phyloP scores from a whole-genome alignment of 2,797 vertebrate species.

The Aeoliscus strigatus region DNA sequence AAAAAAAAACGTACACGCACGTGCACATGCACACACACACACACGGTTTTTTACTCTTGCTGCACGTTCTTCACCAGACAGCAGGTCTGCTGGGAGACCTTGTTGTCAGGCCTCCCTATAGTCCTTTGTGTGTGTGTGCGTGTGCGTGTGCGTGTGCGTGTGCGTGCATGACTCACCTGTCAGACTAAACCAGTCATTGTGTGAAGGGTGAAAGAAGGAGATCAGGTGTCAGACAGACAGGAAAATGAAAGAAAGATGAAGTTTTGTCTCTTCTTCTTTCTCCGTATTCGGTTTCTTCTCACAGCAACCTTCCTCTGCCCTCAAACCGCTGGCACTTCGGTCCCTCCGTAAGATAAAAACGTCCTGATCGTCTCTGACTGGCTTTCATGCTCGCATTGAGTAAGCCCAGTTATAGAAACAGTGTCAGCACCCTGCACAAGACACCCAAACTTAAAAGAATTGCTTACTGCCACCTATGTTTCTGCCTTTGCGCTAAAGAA shows the following conservation, averaged over 20 bases:
- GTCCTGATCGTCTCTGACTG: neutral
- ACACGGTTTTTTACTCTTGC: constrained; percentile 21
- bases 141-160: constrained; percentile 17
- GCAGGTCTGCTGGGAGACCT: constrained; percentile 48
- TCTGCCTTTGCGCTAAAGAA: too few species aligned
- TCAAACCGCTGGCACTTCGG: constrained; percentile 22
- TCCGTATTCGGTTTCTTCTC: constrained; percentile 23
- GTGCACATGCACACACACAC: constrained; percentile 11
- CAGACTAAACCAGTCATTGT: constrained; percentile 44
- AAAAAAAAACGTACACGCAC: constrained; percentile 39
- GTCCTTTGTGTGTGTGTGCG: constrained; percentile 3
- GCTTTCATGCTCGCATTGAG: too few species aligned
- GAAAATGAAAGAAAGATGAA: constrained; percentile 19
- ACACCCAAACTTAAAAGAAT: too few species aligned
- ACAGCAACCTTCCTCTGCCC: constrained; percentile 14
- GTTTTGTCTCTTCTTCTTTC: constrained; percentile 35
- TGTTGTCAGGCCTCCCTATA: constrained; percentile 26
- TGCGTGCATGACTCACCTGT: constrained; percentile 41
- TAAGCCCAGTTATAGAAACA: too few species aligned
- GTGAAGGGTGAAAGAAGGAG: constrained; percentile 53
- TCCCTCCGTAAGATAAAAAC: constrained; percentile 19
- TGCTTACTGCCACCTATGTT: too few species aligned
- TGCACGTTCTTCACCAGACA: constrained; percentile 52
- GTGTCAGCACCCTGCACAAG: too few species aligned
- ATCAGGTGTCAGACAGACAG: constrained; percentile 35